A percentile compares a stretch with the other conserved stretches of the same genome.
These are phyloP conservation scores for Junonia oenone DNA, from an alignment of 2,888 invertebrate species.

Conservation along the genomic window DNA sequence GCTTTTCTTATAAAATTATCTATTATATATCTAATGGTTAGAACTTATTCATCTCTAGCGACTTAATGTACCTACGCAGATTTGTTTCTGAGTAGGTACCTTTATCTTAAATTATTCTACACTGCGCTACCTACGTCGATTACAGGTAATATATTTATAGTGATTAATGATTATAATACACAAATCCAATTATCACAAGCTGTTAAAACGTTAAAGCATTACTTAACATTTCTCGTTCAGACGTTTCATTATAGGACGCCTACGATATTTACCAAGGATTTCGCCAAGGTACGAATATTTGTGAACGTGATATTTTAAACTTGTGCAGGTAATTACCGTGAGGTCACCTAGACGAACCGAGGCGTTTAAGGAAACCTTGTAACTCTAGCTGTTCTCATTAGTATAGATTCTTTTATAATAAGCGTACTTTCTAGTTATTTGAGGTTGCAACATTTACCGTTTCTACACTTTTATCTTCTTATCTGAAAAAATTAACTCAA, in stretches of 20 bases:
- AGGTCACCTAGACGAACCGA: background rate
- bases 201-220: background rate
- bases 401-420: background rate
- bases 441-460: too few species aligned
- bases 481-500: too few species aligned
- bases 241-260: background rate
- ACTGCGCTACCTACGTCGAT: background rate
- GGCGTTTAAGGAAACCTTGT: slow-evolving; percentile 1
- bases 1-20: too few species aligned
- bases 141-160: background rate
- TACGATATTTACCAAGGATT: slow-evolving; percentile 9
- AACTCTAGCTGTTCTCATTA: background rate
- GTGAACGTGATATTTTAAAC: slow-evolving; percentile 12
- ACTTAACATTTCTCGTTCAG: background rate
- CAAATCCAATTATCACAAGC: background rate
- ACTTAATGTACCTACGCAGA: too few species aligned
- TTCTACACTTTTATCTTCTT: too few species aligned
- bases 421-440: too few species aligned
- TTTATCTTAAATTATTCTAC: too few species aligned
- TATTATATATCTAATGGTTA: too few species aligned
- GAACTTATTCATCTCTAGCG: too few species aligned
- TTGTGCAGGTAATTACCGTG: slow-evolving; percentile 5
- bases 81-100: too few species aligned
- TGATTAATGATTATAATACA: background rate
- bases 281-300: slow-evolving; percentile 1